phyloP scores from a whole-genome alignment of 2,888 invertebrate species.

The Thera obeliscata region DNA sequence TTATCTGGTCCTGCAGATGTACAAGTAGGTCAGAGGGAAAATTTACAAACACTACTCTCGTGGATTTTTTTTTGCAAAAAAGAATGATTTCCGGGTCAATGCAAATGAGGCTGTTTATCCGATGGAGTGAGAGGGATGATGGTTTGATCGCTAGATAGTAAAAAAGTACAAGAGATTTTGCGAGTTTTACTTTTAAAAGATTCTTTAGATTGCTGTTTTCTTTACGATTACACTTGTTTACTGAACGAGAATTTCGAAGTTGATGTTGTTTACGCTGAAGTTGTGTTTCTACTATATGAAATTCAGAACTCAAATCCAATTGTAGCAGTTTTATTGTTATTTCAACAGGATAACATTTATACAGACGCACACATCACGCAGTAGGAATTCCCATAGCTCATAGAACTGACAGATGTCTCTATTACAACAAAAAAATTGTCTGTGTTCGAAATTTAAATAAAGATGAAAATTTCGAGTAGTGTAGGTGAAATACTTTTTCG shows the following conservation, averaged over 20 bases:
- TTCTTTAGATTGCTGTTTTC: conserved; percentile 13
- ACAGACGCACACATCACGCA: no score
- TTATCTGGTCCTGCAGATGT: conserved; percentile 67
- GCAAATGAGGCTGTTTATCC: conserved; percentile 73
- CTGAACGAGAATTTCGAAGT: conserved; percentile 10
- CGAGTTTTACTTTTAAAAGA: conserved; percentile 22
- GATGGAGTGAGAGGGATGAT: conserved; percentile 53
- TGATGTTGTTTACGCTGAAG: conserved; percentile 11
- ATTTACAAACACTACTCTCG: conserved; percentile 81
- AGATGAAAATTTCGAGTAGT: background rate
- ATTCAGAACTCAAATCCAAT: background rate
- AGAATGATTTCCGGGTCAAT: conserved; percentile 76
- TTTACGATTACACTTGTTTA: conserved; percentile 25
- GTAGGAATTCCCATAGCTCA: no score
- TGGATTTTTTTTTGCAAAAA: conserved; percentile 74
- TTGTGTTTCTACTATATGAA: background rate
- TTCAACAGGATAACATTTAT: background rate
- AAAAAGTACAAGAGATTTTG: conserved; percentile 40
- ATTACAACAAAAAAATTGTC: background rate
- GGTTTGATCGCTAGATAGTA: conserved; percentile 48
- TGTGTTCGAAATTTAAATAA: background rate
- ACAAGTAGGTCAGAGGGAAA: conserved; percentile 84
- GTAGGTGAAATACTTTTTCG: background rate
- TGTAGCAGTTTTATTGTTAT: background rate
- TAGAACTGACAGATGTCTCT: background rate